A percentile compares a stretch with the other conserved stretches of the same genome.
Evolutionary conservation across 2,113 vertebrate genomes (phyloP).

Genomic region (Bolborhynchus lineola): DNA sequence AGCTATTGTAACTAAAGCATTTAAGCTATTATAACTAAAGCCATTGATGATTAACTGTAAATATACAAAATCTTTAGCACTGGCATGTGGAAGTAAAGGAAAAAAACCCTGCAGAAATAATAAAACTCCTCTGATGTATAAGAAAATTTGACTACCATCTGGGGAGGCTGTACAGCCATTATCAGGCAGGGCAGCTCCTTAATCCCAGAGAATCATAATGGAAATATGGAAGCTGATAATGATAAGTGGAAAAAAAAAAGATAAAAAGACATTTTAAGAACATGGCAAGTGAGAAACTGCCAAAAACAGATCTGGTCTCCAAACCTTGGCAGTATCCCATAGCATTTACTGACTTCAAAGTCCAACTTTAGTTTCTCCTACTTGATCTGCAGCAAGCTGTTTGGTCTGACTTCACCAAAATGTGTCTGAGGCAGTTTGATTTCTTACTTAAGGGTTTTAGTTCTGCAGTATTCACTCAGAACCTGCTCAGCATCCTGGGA

Average conservation of each 20-base stretch:
- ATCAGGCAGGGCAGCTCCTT: background rate
- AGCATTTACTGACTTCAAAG: background rate
- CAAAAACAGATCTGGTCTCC: background rate
- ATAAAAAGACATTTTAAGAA: constrained; percentile 37
- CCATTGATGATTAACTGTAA: background rate
- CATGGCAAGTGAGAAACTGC: constrained; percentile 3
- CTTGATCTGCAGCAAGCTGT: background rate
- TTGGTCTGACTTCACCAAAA: background rate
- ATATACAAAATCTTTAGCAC: background rate
- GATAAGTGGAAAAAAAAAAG: constrained; percentile 34
- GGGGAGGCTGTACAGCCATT: background rate
- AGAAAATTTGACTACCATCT: background rate
- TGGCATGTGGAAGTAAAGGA: background rate
- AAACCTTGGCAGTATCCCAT: background rate
- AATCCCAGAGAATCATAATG: background rate
- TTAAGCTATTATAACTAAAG: background rate
- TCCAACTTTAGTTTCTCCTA: background rate
- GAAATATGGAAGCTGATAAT: constrained; percentile 52
- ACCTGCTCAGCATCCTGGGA: background rate
- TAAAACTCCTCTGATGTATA: background rate
- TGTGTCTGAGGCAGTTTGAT: background rate
- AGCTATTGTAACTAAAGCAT: background rate
- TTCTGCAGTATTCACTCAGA: background rate
- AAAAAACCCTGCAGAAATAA: background rate
- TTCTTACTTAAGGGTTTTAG: background rate